Evolutionary conservation across 2,888 invertebrate species (phyloP).

Genomic region (Anticlea derivata): DNA sequence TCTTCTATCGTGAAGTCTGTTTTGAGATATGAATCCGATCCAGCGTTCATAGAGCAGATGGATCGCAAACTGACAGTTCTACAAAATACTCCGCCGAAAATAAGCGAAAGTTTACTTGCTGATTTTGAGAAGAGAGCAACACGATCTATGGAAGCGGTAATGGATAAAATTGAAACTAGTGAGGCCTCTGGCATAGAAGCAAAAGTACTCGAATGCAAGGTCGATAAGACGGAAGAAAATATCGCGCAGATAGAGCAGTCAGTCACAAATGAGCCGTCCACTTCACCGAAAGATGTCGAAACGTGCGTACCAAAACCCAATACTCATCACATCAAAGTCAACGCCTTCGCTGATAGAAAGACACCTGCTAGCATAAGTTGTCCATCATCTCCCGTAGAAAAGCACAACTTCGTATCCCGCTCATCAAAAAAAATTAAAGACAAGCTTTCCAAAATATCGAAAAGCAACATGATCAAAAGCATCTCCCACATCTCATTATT

Average conservation of each 20-base stretch:
- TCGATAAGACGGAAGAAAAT: constrained; percentile 29
- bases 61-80: constrained; percentile 62
- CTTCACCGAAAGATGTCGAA: constrained; percentile 46
- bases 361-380: constrained; percentile 69
- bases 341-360: constrained; percentile 72
- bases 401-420: constrained; percentile 70
- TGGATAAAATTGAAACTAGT: constrained; percentile 4
- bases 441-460: constrained; percentile 70
- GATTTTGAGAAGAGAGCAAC: constrained; percentile 19
- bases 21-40: constrained; percentile 61
- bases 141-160: neutral
- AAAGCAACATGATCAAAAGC: constrained; percentile 77
- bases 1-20: constrained; percentile 84
- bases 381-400: constrained; percentile 74
- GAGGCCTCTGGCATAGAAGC: constrained; percentile 10
- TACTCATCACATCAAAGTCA: constrained; percentile 65
- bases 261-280: constrained; percentile 34
- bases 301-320: constrained; percentile 61
- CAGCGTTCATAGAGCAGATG: constrained; percentile 60
- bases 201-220: constrained; percentile 17
- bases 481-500: constrained; percentile 72
- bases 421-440: constrained; percentile 71
- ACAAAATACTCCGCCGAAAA: constrained; percentile 42
- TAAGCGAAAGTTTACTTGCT: constrained; percentile 29
- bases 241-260: constrained; percentile 32